These are phyloP conservation scores for Drosophila paramelanica DNA, from an alignment of 2,888 invertebrate species.

Conservation along the genomic window DNA sequence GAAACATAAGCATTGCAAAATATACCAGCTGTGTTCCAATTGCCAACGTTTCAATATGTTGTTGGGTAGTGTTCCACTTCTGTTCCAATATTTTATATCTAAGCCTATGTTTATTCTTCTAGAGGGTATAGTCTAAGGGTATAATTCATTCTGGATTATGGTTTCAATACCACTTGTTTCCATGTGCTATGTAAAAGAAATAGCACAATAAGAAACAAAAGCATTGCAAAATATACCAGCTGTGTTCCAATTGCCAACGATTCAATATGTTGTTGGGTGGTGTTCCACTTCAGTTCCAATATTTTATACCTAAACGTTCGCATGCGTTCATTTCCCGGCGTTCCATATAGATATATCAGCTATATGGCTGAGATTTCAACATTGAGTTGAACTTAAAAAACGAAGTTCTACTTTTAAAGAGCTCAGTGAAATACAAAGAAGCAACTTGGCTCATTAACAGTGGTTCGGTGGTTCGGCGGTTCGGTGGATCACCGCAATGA, in stretches of 20 bases:
- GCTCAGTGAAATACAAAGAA: no score
- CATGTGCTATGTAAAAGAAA: no score
- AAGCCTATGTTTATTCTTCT: no score
- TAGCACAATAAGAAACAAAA: no score
- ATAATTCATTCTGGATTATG: not conserved
- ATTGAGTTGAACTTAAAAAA: not conserved
- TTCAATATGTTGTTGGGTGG: not conserved
- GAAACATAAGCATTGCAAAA: no score
- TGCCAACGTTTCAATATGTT: not conserved
- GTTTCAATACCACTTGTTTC: no score
- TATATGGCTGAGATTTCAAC: not conserved
- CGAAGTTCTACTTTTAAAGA: not conserved
- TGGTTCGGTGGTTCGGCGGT: no score
- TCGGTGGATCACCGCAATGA: slow-evolving; percentile 33
- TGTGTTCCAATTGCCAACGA: not conserved
- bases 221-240: not conserved
- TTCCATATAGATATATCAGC: not conserved
- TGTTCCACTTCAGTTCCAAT: no score
- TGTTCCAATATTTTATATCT: no score
- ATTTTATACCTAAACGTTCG: not conserved
- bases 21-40: not conserved
- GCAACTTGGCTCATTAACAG: slow-evolving; percentile 21
- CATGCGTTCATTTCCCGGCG: not conserved
- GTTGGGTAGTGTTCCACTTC: no score
- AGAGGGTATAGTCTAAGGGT: not conserved